Evolutionary conservation across 2,797 vertebrate species (phyloP), one percentile per base, ranked within the genome.

Genomic region (Avahi laniger): DNA sequence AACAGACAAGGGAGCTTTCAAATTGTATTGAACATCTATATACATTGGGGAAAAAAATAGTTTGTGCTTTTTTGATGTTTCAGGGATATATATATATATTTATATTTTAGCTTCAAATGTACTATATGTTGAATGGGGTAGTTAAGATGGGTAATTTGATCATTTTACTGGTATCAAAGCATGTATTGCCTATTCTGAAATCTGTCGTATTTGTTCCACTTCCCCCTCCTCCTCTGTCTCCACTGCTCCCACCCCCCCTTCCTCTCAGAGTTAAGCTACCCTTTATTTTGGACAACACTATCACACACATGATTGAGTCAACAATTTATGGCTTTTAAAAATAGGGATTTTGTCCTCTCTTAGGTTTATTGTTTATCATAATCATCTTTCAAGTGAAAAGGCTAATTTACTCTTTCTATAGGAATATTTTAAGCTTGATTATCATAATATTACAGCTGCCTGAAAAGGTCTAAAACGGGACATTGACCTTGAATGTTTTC

Each of bases 321-420:
- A 94, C 70, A 93, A 96, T 97, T 98, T 97, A 97, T 96, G 97
- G 91, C 91, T 92, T 72, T 97, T 92, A 96, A 98, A 98, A 89
- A 93, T 89, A 98, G 89, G 93, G 93, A 97, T 97, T 95, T 96
- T 93, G 90, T 98, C 96, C 95, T 97, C 94, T 98, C 98, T 97
- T 61, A 61, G 97, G 98, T 98, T 98, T 98, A 97, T 98, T 98
- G 98, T 98, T 99, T 98, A 98, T 98, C 97, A 94, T 98, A 97
- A 98, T 98, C 98, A 98, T 98, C 97, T 98, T 98, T 98, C 98
- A 97, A 98, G 98, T 98, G 98, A 98, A 99, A 98, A 98, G 98
- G 94, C 98, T 98, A 98, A 99, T 99, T 98, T 98, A 98, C 98
- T 98, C 97, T 98, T 98, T 99, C 98, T 98, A 98, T 98, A 99